Conservation (phyloP, 2,113 vertebrate genomes). For the Hippolais icterina region DNA sequence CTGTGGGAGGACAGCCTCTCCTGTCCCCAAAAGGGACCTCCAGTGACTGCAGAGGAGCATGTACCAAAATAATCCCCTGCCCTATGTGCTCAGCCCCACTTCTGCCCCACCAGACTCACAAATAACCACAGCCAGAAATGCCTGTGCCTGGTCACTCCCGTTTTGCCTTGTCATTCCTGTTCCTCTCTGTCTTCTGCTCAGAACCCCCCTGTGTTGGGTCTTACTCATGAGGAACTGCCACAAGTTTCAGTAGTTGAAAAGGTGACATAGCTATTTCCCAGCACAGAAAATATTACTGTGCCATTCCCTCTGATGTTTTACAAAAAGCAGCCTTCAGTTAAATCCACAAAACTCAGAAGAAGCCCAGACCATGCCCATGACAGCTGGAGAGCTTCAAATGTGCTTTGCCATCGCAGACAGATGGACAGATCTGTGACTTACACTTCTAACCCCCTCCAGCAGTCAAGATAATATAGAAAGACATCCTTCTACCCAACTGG, state of each 20-base stretch:
- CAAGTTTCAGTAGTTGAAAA: neutral
- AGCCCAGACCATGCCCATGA: neutral
- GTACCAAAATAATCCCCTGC: neutral
- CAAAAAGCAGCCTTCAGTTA: neutral
- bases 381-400: neutral
- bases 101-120: neutral
- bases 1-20: neutral
- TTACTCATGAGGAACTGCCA: neutral
- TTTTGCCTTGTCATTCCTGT: neutral
- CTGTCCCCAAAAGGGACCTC: neutral
- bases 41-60: neutral
- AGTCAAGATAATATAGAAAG: neutral
- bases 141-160: neutral
- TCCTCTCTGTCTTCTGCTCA: neutral
- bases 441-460: neutral
- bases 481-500: neutral
- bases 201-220: neutral
- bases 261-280: neutral
- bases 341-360: neutral
- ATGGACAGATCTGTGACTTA: neutral
- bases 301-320: neutral
- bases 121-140: neutral
- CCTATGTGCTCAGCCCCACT: fast-evolving
- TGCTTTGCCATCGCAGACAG: neutral
- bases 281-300: neutral